These are phyloP conservation scores for Pangasianodon gigas DNA, from an alignment of 2,113 vertebrate species.

Conservation along the genomic window DNA sequence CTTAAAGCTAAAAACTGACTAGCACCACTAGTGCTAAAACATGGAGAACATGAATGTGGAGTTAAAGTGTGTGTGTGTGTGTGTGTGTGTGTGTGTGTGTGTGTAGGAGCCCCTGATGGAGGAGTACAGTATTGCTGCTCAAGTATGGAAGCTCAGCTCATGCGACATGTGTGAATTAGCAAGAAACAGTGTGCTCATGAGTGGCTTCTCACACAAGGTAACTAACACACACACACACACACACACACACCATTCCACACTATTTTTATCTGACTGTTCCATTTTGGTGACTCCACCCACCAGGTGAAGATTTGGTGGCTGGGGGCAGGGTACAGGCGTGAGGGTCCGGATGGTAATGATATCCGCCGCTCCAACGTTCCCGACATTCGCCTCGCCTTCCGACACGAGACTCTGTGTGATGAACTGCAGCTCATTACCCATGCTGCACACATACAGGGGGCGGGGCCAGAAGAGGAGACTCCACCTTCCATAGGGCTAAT, in stretches of 20 bases:
- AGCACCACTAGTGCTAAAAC: not conserved
- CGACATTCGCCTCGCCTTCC: constrained; percentile 87
- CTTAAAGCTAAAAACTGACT: no score
- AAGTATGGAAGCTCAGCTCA: constrained; percentile 97
- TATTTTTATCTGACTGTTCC: not conserved
- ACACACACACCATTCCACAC: not conserved
- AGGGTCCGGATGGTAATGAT: constrained; percentile 87
- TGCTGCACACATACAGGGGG: constrained; percentile 80
- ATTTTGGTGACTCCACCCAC: not conserved
- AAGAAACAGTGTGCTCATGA: constrained; percentile 98
- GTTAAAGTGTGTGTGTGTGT: constrained; percentile 9
- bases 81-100: constrained; percentile 39
- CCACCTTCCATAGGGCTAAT: constrained; percentile 68
- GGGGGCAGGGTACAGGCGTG: constrained; percentile 81
- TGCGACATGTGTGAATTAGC: constrained; percentile 98
- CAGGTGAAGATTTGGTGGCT: constrained; percentile 92
- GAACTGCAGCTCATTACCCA: constrained; percentile 91
- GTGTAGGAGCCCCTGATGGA: constrained; percentile 94
- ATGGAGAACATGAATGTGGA: not conserved
- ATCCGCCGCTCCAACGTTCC: constrained; percentile 93
- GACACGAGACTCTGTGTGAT: constrained; percentile 87
- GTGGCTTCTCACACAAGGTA: constrained; percentile 85
- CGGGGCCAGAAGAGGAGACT: constrained; percentile 79
- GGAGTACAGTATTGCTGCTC: constrained; percentile 96
- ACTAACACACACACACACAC: constrained; percentile 55